phyloP scores from a whole-genome alignment of 64 coral and sea anemone genomes.

The Montipora sp. region DNA sequence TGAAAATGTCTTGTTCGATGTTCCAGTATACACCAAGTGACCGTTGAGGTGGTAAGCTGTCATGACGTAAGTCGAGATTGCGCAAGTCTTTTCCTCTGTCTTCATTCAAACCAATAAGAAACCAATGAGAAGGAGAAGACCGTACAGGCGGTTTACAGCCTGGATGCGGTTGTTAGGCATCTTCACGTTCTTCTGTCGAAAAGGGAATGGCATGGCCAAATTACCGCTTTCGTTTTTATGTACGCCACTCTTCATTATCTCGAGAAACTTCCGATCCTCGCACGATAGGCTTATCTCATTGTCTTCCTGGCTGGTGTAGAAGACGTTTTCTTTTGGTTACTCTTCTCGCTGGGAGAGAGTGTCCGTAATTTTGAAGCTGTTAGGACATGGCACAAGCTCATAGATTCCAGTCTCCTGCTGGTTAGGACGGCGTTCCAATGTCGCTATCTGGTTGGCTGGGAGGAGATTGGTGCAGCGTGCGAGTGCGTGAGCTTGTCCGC shows the following conservation, averaged over 20 bases:
- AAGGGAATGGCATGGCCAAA: slow-evolving; percentile 78
- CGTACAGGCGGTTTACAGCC: slow-evolving; percentile 27
- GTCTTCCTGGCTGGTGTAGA: slow-evolving; percentile 20
- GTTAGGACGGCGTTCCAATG: too few species aligned
- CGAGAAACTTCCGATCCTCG: slow-evolving; percentile 45
- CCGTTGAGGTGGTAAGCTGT: neutral
- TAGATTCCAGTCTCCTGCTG: neutral
- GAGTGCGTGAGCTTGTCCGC: neutral
- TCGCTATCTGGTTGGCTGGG: neutral
- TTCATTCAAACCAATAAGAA: neutral
- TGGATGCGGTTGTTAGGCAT: slow-evolving; percentile 69
- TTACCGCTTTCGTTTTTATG: slow-evolving; percentile 61
- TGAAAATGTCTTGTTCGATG: slow-evolving; percentile 40
- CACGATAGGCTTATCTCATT: slow-evolving; percentile 40
- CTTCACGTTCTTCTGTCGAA: neutral
- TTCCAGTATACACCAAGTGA: slow-evolving; percentile 11
- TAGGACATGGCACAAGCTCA: slow-evolving; percentile 51
- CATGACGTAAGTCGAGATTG: neutral
- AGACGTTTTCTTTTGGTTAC: neutral
- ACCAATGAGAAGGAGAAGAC: slow-evolving; percentile 29
- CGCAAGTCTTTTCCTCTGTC: slow-evolving; percentile 27
- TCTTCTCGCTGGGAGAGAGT: neutral
- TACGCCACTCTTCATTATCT: slow-evolving; percentile 48
- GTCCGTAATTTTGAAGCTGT: slow-evolving; percentile 31
- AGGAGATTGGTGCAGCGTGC: slow-evolving; percentile 35